A percentile compares a stretch with the other conserved stretches of the same genome.
phyloP scores from a whole-genome alignment of 2,113 vertebrate genomes.

The Columba janthina region DNA sequence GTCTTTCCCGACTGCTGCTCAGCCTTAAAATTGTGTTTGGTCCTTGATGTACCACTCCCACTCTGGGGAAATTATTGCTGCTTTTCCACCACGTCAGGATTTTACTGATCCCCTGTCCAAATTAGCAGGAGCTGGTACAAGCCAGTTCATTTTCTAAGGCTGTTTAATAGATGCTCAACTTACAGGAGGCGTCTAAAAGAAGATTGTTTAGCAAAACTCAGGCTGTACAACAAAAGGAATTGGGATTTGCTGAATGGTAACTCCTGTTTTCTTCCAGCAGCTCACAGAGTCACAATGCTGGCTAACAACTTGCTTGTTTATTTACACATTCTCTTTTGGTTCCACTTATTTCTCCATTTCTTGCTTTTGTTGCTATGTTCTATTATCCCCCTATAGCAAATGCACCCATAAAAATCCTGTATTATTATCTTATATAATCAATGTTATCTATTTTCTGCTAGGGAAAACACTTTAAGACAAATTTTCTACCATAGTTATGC shows the following conservation, averaged over 20 bases:
- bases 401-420: background rate
- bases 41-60: background rate
- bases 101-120: background rate
- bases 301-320: background rate
- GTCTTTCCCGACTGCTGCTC: background rate
- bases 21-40: background rate
- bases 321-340: background rate
- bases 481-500: background rate
- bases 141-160: background rate
- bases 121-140: background rate
- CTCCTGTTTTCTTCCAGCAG: background rate
- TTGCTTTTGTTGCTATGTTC: background rate
- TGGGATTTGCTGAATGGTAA: background rate
- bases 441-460: background rate
- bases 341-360: background rate
- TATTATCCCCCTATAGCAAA: background rate
- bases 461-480: background rate
- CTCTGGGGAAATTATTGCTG: fast-evolving
- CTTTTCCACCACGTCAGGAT: background rate
- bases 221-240: background rate
- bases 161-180: background rate
- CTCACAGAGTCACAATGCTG: background rate
- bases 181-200: background rate
- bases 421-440: background rate
- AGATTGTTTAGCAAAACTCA: background rate